Base-by-base conservation (phyloP, 92 coral and sea anemone species). In the Heteractis magnifica region DNA sequence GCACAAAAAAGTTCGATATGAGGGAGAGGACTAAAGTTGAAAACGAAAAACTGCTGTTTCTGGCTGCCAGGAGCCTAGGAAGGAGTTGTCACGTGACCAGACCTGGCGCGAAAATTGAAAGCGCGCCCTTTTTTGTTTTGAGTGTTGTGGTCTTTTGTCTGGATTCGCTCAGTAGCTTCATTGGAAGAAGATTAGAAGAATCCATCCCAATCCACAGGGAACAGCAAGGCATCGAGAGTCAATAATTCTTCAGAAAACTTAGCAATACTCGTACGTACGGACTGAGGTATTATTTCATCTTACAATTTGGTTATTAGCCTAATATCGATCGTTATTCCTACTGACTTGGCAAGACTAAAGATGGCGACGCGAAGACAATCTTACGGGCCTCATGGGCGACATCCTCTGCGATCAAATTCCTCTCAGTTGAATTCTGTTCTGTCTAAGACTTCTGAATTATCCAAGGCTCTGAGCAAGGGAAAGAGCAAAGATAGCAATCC, bases 71-170 rank as follows among this genome's bases (percentile, higher is more conserved):
- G 81, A 58, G 72, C 15, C 71, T 78, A 78, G 70, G 65, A 26
- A 56, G 13, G 81, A 59, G 81, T 68, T 76, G 78, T 65, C 98
- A 95, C 94, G 98, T 95, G 98, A 94, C 81, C 80, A 10, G 4
- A 64, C 52, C 83, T 87, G 98, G 99, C 99, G 99, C 98, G 99
- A 96, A 94, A 94, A 91, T 96, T 96, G 97, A 96, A 95, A 90
- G 95, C 98, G 93, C 99, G 99, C 90, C 90, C 95, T 84, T 92
- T 83, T 64, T 85, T 85, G 91, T 87, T 77, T 82, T 81, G 83
- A 71, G 78, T 86, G 82, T 65, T 82, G 78, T 83, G 85, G 48
- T 64, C 58, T 77, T 26, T 70, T 83, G 71, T 83, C 13, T 80
- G 77, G 44, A 72, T 62, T 23, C 34, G 52, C 71, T 53, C 34